Evolutionary conservation across 2,888 invertebrate species (phyloP), one percentile per base, ranked within the genome.

Genomic region (Cataglyphis albicans): DNA sequence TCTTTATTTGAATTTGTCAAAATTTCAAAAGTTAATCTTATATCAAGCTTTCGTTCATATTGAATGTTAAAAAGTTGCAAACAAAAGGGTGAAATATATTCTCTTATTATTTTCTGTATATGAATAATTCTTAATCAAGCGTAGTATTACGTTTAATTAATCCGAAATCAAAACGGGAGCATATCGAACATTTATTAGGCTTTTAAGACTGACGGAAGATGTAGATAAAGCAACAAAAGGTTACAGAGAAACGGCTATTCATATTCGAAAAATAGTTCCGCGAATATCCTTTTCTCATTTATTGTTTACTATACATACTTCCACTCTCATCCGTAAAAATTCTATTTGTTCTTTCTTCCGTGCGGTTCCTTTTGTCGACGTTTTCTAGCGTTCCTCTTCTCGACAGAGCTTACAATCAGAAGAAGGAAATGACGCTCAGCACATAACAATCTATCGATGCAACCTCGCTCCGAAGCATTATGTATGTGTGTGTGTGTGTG

Each of bases 371-470:
- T 75, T 81, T 61, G 48, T 52, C 57, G 48, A 59, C 82, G 25
- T 65, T 73, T 68, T 82, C 74, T 82, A 57, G 75, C 83, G 41
- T 87, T 88, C 68, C 83, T 84, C 89, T 55, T 48, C 63, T 64
- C 63, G 65, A 57, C 64, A 52, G 12, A 59, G 35, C 59, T 80
- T 25, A 80, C 78, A 80, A 80, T 80, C 78, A 80, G 59, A 61
- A 80, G 78, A 80, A 80, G 78, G 78, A 80, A 80, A 80, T 80
- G 55, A 80, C 70, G 59, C 44, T n/a, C 59, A 12, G 32, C 70
- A 70, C 70, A 80, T 80, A 80, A 70, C 78, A 80, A 80, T 80
- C 70, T 61, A 32, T 48, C 44, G 78, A 80, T 80, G 70, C 78
- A 80, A 80, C 78, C 44, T 80, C 78, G 78, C 44, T 12, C 70